These are phyloP conservation scores for Rhabdomys dilectus DNA, from an alignment of 2,113 vertebrate genomes.

Conservation along the genomic window DNA sequence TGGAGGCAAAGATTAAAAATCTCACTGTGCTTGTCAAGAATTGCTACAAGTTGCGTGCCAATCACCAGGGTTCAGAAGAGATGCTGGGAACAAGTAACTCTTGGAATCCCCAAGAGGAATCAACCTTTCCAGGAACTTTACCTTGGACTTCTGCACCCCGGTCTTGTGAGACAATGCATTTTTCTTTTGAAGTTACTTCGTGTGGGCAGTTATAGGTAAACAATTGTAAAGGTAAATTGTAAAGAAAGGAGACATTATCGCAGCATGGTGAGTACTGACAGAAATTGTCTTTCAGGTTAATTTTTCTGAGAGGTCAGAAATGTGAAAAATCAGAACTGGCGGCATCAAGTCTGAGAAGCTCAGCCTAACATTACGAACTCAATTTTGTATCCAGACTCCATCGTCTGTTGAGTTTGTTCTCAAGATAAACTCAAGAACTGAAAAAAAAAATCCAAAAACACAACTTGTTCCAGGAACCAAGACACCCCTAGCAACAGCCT, in stretches of 20 bases:
- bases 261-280: neutral
- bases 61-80: neutral
- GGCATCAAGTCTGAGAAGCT: neutral
- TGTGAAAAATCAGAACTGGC: neutral
- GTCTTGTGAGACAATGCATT: neutral
- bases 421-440: no score
- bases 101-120: neutral
- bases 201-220: neutral
- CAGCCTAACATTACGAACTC: no score
- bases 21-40: neutral
- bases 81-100: neutral
- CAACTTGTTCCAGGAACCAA: no score
- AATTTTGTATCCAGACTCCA: no score
- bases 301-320: neutral
- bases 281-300: neutral
- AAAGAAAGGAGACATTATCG: neutral
- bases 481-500: no score
- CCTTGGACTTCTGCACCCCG: neutral
- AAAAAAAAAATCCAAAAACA: no score
- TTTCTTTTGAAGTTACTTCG: neutral
- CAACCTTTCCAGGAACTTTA: neutral
- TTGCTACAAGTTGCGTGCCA: neutral
- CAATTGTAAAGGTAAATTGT: neutral
- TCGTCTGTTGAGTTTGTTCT: no score
- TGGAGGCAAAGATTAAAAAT: neutral